Evolutionary conservation across 2,113 vertebrate species (phyloP).

Genomic region (Xenopus laevis): DNA sequence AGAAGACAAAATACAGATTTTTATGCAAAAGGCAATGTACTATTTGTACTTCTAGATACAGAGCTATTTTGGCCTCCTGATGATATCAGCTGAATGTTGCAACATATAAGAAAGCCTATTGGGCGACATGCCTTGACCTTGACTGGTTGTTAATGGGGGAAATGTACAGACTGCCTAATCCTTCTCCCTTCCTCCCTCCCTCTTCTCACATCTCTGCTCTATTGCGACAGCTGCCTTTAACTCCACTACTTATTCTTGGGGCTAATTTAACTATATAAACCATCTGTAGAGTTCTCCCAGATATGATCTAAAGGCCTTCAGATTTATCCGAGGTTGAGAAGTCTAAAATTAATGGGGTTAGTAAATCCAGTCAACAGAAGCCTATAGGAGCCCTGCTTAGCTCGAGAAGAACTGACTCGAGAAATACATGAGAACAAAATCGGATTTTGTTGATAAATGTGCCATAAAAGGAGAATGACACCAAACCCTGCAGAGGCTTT

Average conservation of each 20-base stretch:
- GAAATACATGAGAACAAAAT: no score
- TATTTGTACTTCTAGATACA: background rate
- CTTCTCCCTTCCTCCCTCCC: conserved; percentile 9
- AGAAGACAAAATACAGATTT: conserved; percentile 29
- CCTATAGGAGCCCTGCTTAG: no score
- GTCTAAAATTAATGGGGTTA: no score
- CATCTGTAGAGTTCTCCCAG: background rate
- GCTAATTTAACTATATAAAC: background rate
- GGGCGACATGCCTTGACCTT: conserved; percentile 35
- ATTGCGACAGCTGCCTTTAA: conserved; percentile 22
- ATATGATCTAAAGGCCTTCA: no score
- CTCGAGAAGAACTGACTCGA: no score
- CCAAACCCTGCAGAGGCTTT: no score
- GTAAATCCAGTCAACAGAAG: no score
- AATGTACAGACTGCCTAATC: conserved; percentile 38
- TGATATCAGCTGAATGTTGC: conserved; percentile 16
- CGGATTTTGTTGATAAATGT: no score
- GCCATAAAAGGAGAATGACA: no score
- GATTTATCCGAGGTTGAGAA: no score
- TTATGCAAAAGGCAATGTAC: background rate
- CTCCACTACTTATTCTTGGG: background rate
- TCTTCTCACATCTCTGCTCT: conserved; percentile 23
- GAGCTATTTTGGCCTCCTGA: conserved; percentile 12
- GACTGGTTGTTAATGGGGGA: conserved; percentile 26
- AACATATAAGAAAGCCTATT: conserved; percentile 25